Base-by-base conservation (phyloP, 2,888 invertebrate genomes). In the Lepidocyrtoides sp. region DNA sequence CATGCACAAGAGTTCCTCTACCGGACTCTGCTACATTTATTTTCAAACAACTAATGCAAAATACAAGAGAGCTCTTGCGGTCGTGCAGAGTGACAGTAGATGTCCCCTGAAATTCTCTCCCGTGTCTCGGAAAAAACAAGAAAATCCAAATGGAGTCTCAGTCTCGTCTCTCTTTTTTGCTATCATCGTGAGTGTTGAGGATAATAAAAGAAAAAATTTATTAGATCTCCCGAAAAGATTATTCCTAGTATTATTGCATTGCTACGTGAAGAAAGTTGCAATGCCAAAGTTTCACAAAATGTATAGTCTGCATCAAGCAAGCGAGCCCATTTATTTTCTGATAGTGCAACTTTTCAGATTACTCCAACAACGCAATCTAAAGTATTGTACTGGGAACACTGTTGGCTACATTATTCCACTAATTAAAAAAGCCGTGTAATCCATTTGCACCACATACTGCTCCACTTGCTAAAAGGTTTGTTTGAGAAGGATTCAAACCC, bases 361-460 rank as follows among this genome's bases (percentile, higher is more conserved):
- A 48, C 26, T 48, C 0, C 17, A 12, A 75, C 5, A 54, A 54
- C 54, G 4, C 54, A n/a, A 54, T n/a, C 36, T 36, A 54, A 14
- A 17, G n/a, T 2, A 60, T 20, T 7, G 60, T 14, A 20, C 69
- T 17, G 14, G 69, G 72, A 69, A 36, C 12, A 48, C 36, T 75
- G 36, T 41, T 44, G 44, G 72, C 44, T 23, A 48, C 72, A 75
- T 75, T 48, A 69, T 69, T 69, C 41, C 69, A 23, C 72, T 75
- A 75, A 75, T 75, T 75, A 75, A 75, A 75, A 75, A 75, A 75
- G 72, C 72, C 72, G n/a, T 75, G 72, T 75, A 75, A 75, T 75
- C 72, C 72, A 75, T 75, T 75, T 75, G 26, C 72, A 75, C 72
- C 72, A 48, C 72, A 75, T 75, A 23, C 44, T 48, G 72, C 20